These are phyloP conservation scores for Pseudomyrmex flavicornis DNA, from an alignment of 1,140 invertebrate species.

Conservation along the genomic window DNA sequence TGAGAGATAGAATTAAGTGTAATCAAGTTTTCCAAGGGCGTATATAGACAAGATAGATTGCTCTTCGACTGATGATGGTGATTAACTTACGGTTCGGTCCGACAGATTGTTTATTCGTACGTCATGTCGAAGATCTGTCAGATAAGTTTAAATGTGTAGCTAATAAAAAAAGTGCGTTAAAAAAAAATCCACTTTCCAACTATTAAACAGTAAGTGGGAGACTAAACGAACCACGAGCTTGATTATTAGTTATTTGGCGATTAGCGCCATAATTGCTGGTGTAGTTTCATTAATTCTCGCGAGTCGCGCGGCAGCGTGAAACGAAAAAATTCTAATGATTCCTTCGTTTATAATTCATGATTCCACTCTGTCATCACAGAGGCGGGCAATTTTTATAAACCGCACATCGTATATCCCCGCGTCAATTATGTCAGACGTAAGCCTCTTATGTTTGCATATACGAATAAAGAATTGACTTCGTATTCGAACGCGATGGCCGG, in stretches of 20 bases:
- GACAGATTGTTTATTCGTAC: neutral
- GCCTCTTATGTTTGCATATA: constrained; percentile 42
- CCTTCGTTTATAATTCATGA: constrained; percentile 39
- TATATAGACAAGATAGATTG: neutral
- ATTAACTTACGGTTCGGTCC: neutral
- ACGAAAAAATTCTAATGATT: constrained; percentile 11
- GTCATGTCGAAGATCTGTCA: neutral
- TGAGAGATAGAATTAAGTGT: neutral
- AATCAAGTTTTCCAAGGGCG: neutral
- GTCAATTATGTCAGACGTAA: constrained; percentile 57
- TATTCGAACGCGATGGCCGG: constrained; percentile 4
- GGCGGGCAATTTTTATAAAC: constrained; percentile 33
- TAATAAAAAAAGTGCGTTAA: neutral
- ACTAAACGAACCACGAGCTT: neutral
- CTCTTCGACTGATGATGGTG: neutral
- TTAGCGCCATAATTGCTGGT: neutral
- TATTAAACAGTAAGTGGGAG: neutral
- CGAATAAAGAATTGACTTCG: constrained; percentile 45
- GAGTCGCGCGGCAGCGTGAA: neutral
- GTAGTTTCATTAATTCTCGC: constrained; percentile 26
- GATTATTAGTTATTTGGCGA: constrained; percentile 4
- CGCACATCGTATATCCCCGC: constrained; percentile 22
- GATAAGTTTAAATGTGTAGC: neutral
- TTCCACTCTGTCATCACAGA: constrained; percentile 48
- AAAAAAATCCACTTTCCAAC: neutral